Percentiles rank a stretch among this genome's conserved stretches.
Evolutionary conservation across 1,140 invertebrate genomes (phyloP).

Genomic region (Hycleus cichorii): DNA sequence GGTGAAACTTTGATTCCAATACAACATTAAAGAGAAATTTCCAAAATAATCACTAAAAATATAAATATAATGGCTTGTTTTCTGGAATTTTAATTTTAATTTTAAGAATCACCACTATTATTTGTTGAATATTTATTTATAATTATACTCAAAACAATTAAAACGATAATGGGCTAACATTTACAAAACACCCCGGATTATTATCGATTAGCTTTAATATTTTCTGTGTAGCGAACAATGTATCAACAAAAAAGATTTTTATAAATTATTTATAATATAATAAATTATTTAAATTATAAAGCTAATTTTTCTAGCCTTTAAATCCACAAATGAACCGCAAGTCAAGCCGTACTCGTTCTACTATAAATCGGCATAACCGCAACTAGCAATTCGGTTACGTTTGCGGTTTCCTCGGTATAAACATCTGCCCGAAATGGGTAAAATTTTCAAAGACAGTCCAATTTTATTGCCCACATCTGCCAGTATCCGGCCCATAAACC

Average conservation of each 20-base stretch:
- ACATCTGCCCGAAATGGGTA: no score
- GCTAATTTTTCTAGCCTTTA: not conserved
- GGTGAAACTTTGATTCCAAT: slow-evolving; percentile 74
- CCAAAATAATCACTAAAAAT: not conserved
- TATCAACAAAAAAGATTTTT: slow-evolving; percentile 16
- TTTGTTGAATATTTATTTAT: not conserved
- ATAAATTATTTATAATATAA: slow-evolving; percentile 22
- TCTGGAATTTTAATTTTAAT: not conserved
- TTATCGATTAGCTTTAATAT: not conserved
- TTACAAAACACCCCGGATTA: no score
- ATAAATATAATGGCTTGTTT: slow-evolving; percentile 1
- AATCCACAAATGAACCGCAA: no score
- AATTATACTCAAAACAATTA: not conserved
- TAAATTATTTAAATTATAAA: slow-evolving; percentile 17
- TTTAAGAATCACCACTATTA: not conserved
- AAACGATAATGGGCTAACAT: not conserved
- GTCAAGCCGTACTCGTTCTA: no score
- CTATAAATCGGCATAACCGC: no score
- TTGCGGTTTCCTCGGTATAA: no score
- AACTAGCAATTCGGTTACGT: no score
- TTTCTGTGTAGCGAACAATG: slow-evolving; percentile 15
- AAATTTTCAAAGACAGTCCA: no score
- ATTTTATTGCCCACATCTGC: no score
- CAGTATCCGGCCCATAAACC: no score
- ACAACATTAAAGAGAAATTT: slow-evolving; percentile 49